Evolutionary conservation across 2,797 vertebrate species (phyloP).

Genomic region (Diplodus sargus): DNA sequence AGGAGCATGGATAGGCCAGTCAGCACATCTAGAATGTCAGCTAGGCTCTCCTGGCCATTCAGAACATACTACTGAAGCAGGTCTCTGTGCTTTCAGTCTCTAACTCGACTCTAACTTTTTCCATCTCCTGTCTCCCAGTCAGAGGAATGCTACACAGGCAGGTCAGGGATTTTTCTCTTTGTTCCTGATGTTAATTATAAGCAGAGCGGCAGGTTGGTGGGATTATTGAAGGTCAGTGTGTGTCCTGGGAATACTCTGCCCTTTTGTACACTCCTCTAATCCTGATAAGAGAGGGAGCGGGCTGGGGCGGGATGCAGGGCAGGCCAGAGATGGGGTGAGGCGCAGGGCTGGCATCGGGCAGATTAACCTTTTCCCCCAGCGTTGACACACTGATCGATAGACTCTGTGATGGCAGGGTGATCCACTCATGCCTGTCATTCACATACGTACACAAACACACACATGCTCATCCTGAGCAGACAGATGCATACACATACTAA

Average conservation of each 20-base stretch:
- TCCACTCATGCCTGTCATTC: slow-evolving; percentile 81
- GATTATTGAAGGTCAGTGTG: slow-evolving; percentile 93
- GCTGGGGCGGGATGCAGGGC: slow-evolving; percentile 68
- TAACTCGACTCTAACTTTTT: slow-evolving; percentile 70
- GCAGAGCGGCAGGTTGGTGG: slow-evolving; percentile 86
- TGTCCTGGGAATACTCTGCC: slow-evolving; percentile 95
- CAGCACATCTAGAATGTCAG: slow-evolving; percentile 82
- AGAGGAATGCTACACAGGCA: slow-evolving; percentile 58
- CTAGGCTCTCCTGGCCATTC: slow-evolving; percentile 74
- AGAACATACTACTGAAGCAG: slow-evolving; percentile 74
- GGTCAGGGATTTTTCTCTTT: slow-evolving; percentile 74
- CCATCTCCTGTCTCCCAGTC: slow-evolving; percentile 62
- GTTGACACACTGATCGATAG: slow-evolving; percentile 86
- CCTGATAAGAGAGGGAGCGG: slow-evolving; percentile 86
- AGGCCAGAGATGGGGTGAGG: slow-evolving; percentile 76
- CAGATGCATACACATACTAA: slow-evolving; percentile 39
- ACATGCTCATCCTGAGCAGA: slow-evolving; percentile 34
- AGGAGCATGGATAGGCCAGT: slow-evolving; percentile 64
- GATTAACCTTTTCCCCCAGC: slow-evolving; percentile 88
- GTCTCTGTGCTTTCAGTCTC: slow-evolving; percentile 57
- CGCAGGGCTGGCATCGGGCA: slow-evolving; percentile 73
- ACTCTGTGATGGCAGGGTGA: slow-evolving; percentile 84
- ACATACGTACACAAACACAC: slow-evolving; percentile 37
- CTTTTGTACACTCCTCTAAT: slow-evolving; percentile 90
- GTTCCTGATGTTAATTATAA: slow-evolving; percentile 87